phyloP scores from a whole-genome alignment of 2,797 vertebrate genomes.

The Sebastes aleutianus region DNA sequence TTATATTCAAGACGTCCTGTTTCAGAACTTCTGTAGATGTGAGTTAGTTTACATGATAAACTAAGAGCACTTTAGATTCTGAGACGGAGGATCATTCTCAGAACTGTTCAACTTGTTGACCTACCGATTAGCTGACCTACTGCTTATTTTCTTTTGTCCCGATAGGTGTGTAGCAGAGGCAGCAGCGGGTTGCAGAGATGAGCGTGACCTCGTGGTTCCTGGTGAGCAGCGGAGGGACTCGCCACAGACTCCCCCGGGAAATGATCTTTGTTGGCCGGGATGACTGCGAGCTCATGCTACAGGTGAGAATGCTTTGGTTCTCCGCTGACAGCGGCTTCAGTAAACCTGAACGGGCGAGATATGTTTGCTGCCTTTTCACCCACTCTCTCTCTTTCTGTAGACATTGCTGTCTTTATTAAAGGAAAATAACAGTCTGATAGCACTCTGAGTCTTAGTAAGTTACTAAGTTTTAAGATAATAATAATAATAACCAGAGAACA shows the following conservation, averaged over 20 bases:
- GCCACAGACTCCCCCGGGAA: slow-evolving; percentile 95
- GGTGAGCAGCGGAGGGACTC: slow-evolving; percentile 97
- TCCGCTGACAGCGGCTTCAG: not conserved
- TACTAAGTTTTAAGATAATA: not conserved
- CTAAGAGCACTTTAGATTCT: not conserved
- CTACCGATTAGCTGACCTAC: not conserved
- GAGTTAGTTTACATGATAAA: not conserved
- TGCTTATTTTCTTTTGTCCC: not conserved
- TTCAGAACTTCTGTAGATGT: not conserved
- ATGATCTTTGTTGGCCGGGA: slow-evolving; percentile 99
- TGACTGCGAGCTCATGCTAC: slow-evolving; percentile 98
- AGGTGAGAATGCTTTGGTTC: slow-evolving; percentile 82
- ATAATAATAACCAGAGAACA: not conserved
- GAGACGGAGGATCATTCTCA: not conserved
- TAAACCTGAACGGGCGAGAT: not conserved
- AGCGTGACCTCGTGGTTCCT: slow-evolving; percentile 98
- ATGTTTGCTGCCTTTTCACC: not conserved
- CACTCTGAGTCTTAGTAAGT: not conserved
- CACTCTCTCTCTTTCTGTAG: not conserved
- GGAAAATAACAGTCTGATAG: not conserved
- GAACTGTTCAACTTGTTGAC: not conserved
- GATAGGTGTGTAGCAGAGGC: slow-evolving; percentile 63
- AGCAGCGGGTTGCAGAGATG: slow-evolving; percentile 82
- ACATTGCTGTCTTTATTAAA: not conserved
- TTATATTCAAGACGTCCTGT: not conserved